phyloP scores from a whole-genome alignment of 2,888 invertebrate genomes.

The Hirtodrosophila duncani region DNA sequence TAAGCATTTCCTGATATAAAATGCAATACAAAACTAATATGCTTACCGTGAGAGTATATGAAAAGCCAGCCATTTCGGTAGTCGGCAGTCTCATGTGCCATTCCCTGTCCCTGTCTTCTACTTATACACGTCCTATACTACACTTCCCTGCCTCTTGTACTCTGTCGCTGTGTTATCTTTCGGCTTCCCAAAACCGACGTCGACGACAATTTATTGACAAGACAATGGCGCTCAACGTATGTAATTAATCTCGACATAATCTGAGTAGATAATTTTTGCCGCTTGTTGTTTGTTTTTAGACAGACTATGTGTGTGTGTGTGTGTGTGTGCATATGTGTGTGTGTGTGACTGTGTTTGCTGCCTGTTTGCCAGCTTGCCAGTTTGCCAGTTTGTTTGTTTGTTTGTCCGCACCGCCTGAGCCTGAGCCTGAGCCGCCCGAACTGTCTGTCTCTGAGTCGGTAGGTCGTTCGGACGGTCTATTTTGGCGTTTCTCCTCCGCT shows the following conservation, averaged over 20 bases:
- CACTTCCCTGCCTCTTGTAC: constrained; percentile 32
- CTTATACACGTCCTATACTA: too few relatives aligned
- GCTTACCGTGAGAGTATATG: constrained; percentile 2
- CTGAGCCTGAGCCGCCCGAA: too few relatives aligned
- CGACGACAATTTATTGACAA: constrained; percentile 75
- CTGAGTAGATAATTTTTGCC: constrained; percentile 76
- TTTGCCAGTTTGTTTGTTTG: constrained; percentile 17
- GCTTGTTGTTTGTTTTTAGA: constrained; percentile 40
- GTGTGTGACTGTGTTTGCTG: constrained; percentile 9
- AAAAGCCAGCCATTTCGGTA: constrained; percentile 57
- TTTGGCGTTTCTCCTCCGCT: constrained; percentile 40
- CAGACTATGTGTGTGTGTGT: constrained; percentile 9
- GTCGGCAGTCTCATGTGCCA: constrained; percentile 39
- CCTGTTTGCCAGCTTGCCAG: constrained; percentile 18
- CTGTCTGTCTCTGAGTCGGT: too few relatives aligned
- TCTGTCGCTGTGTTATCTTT: constrained; percentile 46
- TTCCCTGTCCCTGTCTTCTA: too few relatives aligned
- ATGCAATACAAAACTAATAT: too few relatives aligned
- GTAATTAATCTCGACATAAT: constrained; percentile 78
- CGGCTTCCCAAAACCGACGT: constrained; percentile 58
- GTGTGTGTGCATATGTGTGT: constrained; percentile 17
- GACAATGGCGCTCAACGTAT: constrained; percentile 76
- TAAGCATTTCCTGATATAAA: too few relatives aligned
- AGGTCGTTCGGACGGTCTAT: constrained; percentile 57
- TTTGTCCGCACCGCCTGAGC: too few relatives aligned